These are phyloP conservation scores for Lithophane semibrunnea DNA, from an alignment of 2,888 invertebrate species.

Conservation along the genomic window DNA sequence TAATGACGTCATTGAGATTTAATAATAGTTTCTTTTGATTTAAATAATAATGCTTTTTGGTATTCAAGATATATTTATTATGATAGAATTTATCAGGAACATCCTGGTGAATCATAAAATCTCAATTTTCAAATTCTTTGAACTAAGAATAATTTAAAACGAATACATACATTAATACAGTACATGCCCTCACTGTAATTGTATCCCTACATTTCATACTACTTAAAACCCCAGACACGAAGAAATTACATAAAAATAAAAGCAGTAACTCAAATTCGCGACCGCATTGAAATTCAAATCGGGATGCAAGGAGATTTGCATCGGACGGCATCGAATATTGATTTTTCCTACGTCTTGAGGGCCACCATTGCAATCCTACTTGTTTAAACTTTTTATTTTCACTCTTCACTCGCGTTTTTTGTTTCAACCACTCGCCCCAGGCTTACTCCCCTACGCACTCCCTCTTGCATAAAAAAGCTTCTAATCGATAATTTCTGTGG, in stretches of 20 bases:
- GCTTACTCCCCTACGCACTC: slow-evolving; percentile 86
- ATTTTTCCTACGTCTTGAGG: slow-evolving; percentile 88
- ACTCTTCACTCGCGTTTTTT: slow-evolving; percentile 90
- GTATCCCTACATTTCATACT: slow-evolving; percentile 40
- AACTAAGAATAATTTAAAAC: background rate
- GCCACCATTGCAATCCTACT: slow-evolving; percentile 87
- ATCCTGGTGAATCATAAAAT: background rate
- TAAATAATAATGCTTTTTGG: slow-evolving; percentile 15
- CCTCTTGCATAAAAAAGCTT: slow-evolving; percentile 91
- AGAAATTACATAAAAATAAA: slow-evolving; percentile 79
- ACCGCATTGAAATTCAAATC: slow-evolving; percentile 88
- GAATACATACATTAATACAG: background rate
- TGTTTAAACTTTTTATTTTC: slow-evolving; percentile 91
- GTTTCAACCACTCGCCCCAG: slow-evolving; percentile 89
- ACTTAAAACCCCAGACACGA: slow-evolving; percentile 62
- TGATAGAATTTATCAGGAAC: slow-evolving; percentile 1
- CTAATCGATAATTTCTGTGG: slow-evolving; percentile 91
- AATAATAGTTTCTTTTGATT: slow-evolving; percentile 17
- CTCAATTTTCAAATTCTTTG: background rate
- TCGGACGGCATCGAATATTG: slow-evolving; percentile 88
- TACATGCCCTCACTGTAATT: slow-evolving; percentile 1
- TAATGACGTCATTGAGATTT: slow-evolving; percentile 46
- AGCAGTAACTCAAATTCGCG: slow-evolving; percentile 80
- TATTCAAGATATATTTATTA: background rate
- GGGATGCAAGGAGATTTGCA: slow-evolving; percentile 89